A percentile compares a stretch with the other conserved stretches of the same genome.
These are phyloP conservation scores for Phyllostomus hastatus DNA, from an alignment of 2,113 vertebrate genomes.

Conservation along the genomic window DNA sequence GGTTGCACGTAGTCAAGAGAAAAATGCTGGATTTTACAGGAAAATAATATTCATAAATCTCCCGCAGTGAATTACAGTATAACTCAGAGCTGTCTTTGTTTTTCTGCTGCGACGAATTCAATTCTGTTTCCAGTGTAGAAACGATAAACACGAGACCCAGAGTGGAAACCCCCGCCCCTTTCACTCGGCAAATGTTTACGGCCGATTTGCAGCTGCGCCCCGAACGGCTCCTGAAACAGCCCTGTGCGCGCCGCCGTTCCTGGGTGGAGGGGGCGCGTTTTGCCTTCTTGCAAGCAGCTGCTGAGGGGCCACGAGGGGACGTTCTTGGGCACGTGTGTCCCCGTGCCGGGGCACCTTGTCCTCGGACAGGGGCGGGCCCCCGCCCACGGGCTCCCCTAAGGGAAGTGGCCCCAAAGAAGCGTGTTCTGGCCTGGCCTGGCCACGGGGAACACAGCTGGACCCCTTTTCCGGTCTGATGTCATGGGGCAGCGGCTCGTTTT, in stretches of 20 bases:
- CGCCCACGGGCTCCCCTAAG: accelerated
- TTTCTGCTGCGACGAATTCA: slow-evolving; percentile 68
- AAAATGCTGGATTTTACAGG: slow-evolving; percentile 80
- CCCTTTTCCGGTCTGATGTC: neutral
- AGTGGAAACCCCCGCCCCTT: slow-evolving; percentile 57
- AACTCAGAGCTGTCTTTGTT: slow-evolving; percentile 78
- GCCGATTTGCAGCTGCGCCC: slow-evolving; percentile 43
- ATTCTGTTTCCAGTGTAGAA: slow-evolving; percentile 70
- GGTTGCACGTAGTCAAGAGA: slow-evolving; percentile 73
- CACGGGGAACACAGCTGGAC: accelerated
- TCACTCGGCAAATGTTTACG: slow-evolving; percentile 58
- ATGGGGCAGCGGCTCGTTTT: neutral
- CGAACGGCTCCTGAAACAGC: too few species aligned
- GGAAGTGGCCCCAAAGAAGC: accelerated
- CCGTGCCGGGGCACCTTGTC: neutral
- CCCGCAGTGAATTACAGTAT: slow-evolving; percentile 71
- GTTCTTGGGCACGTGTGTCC: accelerated
- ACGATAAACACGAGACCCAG: slow-evolving; percentile 61
- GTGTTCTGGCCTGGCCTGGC: accelerated
- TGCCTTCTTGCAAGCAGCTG: neutral
- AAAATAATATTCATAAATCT: slow-evolving; percentile 83
- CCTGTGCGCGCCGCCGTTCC: neutral
- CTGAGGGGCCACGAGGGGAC: neutral
- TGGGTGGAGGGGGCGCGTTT: neutral
- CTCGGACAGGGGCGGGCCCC: accelerated